Base-by-base conservation (phyloP, 2,797 vertebrate genomes). In the Notolepis coatsorum region DNA sequence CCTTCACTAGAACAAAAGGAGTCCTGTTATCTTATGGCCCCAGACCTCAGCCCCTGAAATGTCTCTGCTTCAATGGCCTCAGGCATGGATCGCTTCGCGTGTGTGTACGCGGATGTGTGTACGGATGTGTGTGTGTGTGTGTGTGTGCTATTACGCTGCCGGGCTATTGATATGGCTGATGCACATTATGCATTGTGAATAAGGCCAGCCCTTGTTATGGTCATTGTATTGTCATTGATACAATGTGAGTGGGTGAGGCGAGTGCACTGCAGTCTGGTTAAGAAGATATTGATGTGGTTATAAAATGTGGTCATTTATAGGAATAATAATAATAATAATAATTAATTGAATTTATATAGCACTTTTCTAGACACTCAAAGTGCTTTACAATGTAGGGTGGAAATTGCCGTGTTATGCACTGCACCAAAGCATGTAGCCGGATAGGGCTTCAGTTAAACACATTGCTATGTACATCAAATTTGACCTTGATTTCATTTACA, bases 121-220 rank as follows among this genome's bases (percentile, higher is more conserved):
- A 81, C 41, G 18, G 52, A n/a, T n/a, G n/a, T n/a, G n/a, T n/a
- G n/a, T n/a, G n/a, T n/a, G n/a, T n/a, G n/a, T n/a, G n/a, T 80
- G 55, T 47, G 31, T 88, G 81, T 81, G 83, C n/a, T 84, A 57
- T 85, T 84, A 84, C 87, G 84, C 81, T 88, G 87, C 85, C 90
- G 89, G 90, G 82, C 88, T n/a, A 30, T 85, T 92, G 92, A 90
- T 92, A 89, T 88, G 91, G 85, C 75, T 73, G 71, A 87, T 92
- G 79, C 93, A 92, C 65, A 73, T 74, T 73, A 70, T 65, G 61
- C 18, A 24, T 63, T 45, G 41, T 65, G 74, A 25, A 62, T 71
- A 51, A 53, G 42, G 31, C 57, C 43, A 5, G 73, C 58, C n/a
- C 48, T 59, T 35, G 60, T 73, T 60, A 76, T 71, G 73, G 78